phyloP scores from a whole-genome alignment of 2,113 vertebrate species.

The Sorex araneus region DNA sequence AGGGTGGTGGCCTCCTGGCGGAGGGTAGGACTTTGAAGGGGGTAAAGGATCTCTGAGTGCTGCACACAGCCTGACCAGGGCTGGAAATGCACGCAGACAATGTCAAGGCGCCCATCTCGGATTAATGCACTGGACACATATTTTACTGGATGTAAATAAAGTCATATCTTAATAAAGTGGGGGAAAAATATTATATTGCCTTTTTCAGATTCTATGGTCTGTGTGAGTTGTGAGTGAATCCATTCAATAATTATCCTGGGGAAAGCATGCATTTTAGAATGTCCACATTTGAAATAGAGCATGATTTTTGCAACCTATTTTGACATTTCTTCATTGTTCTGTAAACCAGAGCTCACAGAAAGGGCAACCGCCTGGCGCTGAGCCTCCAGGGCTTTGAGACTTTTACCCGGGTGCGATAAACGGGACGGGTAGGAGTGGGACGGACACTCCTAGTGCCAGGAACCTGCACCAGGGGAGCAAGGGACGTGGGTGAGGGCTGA shows the following conservation, averaged over 20 bases:
- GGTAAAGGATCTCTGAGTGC: not conserved
- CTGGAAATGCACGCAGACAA: not conserved
- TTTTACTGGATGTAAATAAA: not conserved
- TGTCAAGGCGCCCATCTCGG: not conserved
- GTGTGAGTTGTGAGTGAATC: constrained; percentile 9
- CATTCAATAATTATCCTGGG: not conserved
- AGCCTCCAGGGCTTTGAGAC: not conserved
- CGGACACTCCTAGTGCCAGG: too few relatives aligned
- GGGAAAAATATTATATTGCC: not conserved
- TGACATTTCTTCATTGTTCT: constrained; percentile 24
- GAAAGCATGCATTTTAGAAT: constrained; percentile 51
- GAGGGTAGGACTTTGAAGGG: not conserved
- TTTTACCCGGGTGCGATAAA: not conserved
- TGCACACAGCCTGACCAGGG: not conserved
- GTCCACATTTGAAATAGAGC: constrained; percentile 23
- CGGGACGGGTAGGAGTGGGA: fast-evolving
- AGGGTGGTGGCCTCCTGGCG: not conserved
- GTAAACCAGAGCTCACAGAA: constrained; percentile 39
- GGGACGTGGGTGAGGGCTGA: too few relatives aligned
- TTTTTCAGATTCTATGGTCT: constrained; percentile 9
- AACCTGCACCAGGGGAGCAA: fast-evolving
- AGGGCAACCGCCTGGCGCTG: not conserved
- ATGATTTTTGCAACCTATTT: not conserved
- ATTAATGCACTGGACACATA: not conserved
- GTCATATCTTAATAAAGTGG: not conserved